A percentile compares a stretch with the other conserved stretches of the same genome.
Conservation (phyloP, 2,797 vertebrate genomes). For the Percopsis omiscomaycus region DNA sequence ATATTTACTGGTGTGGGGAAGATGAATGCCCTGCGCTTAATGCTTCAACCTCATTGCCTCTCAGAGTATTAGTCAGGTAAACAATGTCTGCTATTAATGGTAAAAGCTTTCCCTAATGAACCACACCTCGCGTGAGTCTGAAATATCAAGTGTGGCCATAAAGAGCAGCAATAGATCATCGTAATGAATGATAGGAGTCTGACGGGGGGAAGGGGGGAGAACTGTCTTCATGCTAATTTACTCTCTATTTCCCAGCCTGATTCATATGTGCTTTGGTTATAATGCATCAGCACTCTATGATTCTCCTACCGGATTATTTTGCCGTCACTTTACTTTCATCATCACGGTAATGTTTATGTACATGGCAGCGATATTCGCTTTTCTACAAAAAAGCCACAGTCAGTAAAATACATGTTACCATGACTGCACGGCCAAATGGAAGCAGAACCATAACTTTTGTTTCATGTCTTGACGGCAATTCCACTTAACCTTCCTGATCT, state of each 20-base stretch:
- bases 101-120: conserved; percentile 79
- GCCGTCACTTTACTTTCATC: conserved; percentile 48
- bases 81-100: conserved; percentile 76
- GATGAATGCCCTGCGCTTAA: conserved; percentile 68
- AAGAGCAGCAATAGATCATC: conserved; percentile 74
- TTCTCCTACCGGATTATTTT: conserved; percentile 62
- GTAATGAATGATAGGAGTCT: conserved; percentile 72
- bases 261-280: conserved; percentile 66
- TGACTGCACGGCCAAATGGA: conserved; percentile 32
- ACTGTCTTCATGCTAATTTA: conserved; percentile 66
- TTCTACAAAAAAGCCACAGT: conserved; percentile 39
- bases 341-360: conserved; percentile 45
- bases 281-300: conserved; percentile 69
- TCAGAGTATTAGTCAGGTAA: conserved; percentile 74
- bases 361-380: conserved; percentile 30
- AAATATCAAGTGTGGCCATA: conserved; percentile 75
- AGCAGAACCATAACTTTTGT: conserved; percentile 34
- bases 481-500: conserved; percentile 7
- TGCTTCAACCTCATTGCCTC: conserved; percentile 72
- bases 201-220: conserved; percentile 59
- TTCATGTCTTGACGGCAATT: conserved; percentile 53
- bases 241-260: conserved; percentile 65
- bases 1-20: conserved; percentile 72
- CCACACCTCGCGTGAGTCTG: conserved; percentile 73
- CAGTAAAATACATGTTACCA: conserved; percentile 24